Conservation (phyloP, 1,140 invertebrate genomes). For the Cyclargus thomasi region DNA sequence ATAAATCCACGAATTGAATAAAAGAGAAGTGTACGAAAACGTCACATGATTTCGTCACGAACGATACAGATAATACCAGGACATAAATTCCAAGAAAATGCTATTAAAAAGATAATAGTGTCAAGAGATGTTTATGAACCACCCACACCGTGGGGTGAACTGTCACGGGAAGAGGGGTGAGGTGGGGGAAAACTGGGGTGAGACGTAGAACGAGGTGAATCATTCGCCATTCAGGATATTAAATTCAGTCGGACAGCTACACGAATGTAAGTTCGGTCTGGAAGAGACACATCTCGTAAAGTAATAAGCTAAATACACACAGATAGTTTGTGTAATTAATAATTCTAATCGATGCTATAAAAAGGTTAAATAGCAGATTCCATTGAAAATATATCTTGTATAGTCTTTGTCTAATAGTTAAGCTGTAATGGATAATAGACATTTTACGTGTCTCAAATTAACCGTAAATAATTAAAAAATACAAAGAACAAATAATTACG, state of each 20-base stretch:
- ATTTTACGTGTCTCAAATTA: too few relatives aligned
- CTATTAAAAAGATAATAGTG: slow-evolving; percentile 11
- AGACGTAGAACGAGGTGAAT: slow-evolving; percentile 31
- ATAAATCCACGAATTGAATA: not conserved
- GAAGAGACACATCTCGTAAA: not conserved
- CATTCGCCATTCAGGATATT: slow-evolving; percentile 38
- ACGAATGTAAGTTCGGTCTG: not conserved
- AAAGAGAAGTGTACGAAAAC: not conserved
- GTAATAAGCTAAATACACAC: not conserved
- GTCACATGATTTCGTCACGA: not conserved
- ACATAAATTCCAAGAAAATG: slow-evolving; percentile 1
- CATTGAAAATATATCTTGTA: too few relatives aligned
- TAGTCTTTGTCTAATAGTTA: too few relatives aligned
- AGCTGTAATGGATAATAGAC: too few relatives aligned
- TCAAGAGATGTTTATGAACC: slow-evolving; percentile 15
- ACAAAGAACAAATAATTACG: too few relatives aligned
- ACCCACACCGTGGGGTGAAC: slow-evolving; percentile 18
- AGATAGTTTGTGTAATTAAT: too few relatives aligned
- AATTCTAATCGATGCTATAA: too few relatives aligned
- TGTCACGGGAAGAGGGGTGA: not conserved
- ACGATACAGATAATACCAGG: not conserved
- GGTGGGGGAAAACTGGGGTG: not conserved
- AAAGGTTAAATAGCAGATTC: too few relatives aligned
- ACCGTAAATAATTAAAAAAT: too few relatives aligned
- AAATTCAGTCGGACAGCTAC: slow-evolving; percentile 46